A percentile compares a stretch with the other conserved stretches of the same genome.
These are phyloP conservation scores for Elanoides forficatus DNA, from an alignment of 2,113 vertebrate species.

Conservation along the genomic window DNA sequence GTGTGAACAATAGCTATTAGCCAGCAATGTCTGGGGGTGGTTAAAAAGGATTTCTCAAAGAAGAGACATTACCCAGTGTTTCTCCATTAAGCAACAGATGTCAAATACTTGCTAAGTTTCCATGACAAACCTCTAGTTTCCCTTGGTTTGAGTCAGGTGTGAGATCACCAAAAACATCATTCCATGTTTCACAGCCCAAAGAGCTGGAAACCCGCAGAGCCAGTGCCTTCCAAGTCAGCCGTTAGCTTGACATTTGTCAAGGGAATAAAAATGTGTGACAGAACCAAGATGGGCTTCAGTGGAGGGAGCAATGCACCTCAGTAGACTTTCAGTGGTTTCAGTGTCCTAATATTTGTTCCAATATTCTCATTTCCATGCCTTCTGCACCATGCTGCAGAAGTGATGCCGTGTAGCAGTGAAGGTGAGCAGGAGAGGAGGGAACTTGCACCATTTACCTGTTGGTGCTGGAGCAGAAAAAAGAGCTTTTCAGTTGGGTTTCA, in stretches of 20 bases:
- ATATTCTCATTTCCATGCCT: not conserved
- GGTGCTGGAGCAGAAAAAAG: not conserved
- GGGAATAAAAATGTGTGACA: not conserved
- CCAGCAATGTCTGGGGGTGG: not conserved
- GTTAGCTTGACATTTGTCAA: not conserved
- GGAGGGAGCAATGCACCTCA: rapidly evolving
- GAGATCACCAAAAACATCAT: not conserved
- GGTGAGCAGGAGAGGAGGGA: not conserved
- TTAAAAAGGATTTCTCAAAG: not conserved
- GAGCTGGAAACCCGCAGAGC: rapidly evolving
- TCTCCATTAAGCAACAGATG: not conserved
- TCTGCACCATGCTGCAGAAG: not conserved
- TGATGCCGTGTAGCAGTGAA: not conserved
- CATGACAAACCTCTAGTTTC: not conserved
- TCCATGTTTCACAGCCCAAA: not conserved
- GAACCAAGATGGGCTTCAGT: rapidly evolving
- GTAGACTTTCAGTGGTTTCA: not conserved
- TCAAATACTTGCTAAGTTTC: not conserved
- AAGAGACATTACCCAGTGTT: not conserved
- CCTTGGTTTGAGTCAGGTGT: rapidly evolving
- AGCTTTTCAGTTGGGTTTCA: not conserved
- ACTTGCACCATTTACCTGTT: not conserved
- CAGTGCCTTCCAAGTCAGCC: not conserved
- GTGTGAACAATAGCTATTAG: not conserved
- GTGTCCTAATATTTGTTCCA: not conserved